phyloP scores from a whole-genome alignment of 2,797 vertebrate genomes.

The Pogoniulus pusillus region DNA sequence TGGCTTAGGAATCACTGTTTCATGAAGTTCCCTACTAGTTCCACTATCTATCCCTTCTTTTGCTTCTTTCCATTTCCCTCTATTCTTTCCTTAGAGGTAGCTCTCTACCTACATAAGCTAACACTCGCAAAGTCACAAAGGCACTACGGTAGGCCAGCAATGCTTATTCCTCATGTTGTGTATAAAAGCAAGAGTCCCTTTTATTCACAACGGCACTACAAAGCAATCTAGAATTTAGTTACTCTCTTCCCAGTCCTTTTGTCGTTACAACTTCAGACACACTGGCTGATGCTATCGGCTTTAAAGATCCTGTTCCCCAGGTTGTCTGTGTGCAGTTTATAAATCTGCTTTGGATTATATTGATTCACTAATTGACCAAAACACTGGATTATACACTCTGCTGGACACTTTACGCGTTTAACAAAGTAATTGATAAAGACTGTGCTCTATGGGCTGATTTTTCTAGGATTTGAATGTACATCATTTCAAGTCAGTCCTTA shows the following conservation, averaged over 20 bases:
- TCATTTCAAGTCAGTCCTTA: conserved; percentile 5
- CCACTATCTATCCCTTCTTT: background rate
- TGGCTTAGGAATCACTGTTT: conserved; percentile 2
- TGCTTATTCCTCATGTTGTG: background rate
- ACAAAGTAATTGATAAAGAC: conserved; percentile 24
- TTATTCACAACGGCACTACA: background rate
- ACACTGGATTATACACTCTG: conserved; percentile 64
- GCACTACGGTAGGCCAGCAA: background rate
- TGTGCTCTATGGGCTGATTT: background rate
- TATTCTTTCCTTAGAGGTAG: background rate
- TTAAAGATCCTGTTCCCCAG: conserved; percentile 21
- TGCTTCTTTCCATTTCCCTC: background rate
- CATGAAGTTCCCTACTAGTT: background rate
- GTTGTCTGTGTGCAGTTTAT: conserved; percentile 20
- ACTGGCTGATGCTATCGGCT: conserved; percentile 3
- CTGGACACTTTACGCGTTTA: conserved; percentile 29
- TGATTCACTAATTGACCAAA: conserved; percentile 62
- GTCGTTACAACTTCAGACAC: background rate
- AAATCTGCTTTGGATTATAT: conserved; percentile 59
- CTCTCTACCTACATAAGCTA: background rate
- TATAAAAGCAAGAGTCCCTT: background rate
- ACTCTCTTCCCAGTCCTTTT: conserved; percentile 16
- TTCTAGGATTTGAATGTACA: background rate
- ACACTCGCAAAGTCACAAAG: conserved; percentile 11
- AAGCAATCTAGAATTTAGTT: conserved; percentile 12